Conservation (phyloP, 2,113 vertebrate genomes). For the Serinus canaria region DNA sequence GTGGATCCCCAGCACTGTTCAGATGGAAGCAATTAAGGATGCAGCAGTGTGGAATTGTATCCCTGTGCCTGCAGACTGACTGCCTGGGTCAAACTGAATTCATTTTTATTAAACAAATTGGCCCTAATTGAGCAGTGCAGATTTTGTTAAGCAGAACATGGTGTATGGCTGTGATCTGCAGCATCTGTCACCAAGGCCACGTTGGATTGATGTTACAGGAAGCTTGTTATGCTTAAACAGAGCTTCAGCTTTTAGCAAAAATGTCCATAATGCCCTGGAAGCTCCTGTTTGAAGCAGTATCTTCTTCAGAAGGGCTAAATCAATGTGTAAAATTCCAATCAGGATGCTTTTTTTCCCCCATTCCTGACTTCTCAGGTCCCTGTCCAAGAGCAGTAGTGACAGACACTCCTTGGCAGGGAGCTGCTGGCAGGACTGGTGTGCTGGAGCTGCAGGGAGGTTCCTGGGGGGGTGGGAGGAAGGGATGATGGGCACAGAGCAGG, state of each 20-base stretch:
- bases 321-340: background rate
- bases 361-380: background rate
- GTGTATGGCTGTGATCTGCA: background rate
- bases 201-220: background rate
- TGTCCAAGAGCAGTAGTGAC: background rate
- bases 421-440: background rate
- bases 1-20: background rate
- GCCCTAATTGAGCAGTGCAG: background rate
- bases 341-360: fast-evolving
- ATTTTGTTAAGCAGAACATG: background rate
- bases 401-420: background rate
- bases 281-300: background rate
- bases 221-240: background rate
- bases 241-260: background rate
- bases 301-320: background rate
- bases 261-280: background rate
- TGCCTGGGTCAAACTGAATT: background rate
- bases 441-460: background rate
- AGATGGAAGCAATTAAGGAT: background rate
- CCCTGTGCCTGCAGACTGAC: background rate
- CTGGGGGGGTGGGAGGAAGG: background rate
- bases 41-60: background rate
- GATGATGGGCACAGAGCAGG: background rate
- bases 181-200: background rate
- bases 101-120: background rate